phyloP scores from a whole-genome alignment of 2,797 vertebrate species.

The Myotis daubentonii region DNA sequence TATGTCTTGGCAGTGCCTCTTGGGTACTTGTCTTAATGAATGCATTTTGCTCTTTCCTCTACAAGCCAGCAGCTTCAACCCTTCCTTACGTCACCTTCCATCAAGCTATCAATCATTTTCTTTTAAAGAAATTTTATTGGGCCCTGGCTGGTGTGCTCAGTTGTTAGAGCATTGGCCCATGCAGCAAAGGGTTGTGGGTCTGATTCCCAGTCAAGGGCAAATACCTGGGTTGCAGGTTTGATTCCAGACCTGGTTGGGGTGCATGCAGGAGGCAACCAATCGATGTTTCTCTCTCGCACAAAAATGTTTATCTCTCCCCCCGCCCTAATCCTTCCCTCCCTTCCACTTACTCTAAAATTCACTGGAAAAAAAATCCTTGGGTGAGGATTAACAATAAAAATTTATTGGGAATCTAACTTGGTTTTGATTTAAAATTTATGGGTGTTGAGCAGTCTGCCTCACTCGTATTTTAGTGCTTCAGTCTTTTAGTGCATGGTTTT shows the following conservation, averaged over 20 bases:
- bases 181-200: no score
- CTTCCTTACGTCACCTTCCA: background rate
- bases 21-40: background rate
- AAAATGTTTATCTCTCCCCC: no score
- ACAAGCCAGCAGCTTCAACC: background rate
- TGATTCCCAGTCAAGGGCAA: no score
- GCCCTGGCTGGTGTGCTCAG: no score
- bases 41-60: background rate
- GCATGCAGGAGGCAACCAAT: no score
- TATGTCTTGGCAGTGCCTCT: background rate
- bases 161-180: no score
- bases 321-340: no score
- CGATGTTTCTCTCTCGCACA: no score
- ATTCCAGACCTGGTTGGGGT: no score
- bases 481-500: conserved; percentile 1
- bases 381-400: background rate
- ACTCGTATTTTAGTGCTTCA: background rate
- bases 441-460: background rate
- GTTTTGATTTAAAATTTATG: background rate
- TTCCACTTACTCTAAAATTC: no score
- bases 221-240: no score
- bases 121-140: background rate
- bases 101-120: background rate
- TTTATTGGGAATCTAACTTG: background rate
- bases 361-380: no score